Conservation (phyloP, 2,888 invertebrate genomes). For the Beris chalybata region DNA sequence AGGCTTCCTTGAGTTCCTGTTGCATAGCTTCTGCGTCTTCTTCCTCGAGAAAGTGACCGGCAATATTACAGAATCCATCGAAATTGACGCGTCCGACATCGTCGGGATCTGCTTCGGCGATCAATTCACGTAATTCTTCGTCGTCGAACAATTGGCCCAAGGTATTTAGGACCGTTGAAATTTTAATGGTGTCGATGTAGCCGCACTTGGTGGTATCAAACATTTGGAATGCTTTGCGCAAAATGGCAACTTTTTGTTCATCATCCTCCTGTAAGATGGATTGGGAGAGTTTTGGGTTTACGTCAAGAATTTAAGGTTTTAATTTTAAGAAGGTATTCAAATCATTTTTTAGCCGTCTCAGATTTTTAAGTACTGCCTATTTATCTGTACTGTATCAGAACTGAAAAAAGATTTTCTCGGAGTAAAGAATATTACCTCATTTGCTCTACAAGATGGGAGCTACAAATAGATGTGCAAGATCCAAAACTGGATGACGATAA, state of each 20-base stretch:
- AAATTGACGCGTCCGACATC: constrained; percentile 89
- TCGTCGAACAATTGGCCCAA: constrained; percentile 96
- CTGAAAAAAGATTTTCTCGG: too few relatives aligned
- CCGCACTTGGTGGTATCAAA: constrained; percentile 92
- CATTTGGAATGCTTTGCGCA: constrained; percentile 96
- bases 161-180: constrained; percentile 89
- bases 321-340: background rate
- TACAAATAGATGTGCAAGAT: too few relatives aligned
- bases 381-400: too few relatives aligned
- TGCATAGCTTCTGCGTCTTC: constrained; percentile 96
- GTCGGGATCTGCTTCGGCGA: constrained; percentile 91
- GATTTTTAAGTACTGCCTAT: too few relatives aligned
- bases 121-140: constrained; percentile 83
- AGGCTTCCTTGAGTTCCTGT: constrained; percentile 96
- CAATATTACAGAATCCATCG: constrained; percentile 90
- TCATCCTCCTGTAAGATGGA: constrained; percentile 59
- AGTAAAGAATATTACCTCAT: too few relatives aligned
- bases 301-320: background rate
- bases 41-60: constrained; percentile 91
- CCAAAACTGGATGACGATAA: too few relatives aligned
- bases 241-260: constrained; percentile 82
- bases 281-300: background rate
- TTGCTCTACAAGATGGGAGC: too few relatives aligned
- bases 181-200: constrained; percentile 87
- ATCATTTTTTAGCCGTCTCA: too few relatives aligned